phyloP scores from a whole-genome alignment of 2,797 vertebrate genomes.

The Sitta carolinensis region DNA sequence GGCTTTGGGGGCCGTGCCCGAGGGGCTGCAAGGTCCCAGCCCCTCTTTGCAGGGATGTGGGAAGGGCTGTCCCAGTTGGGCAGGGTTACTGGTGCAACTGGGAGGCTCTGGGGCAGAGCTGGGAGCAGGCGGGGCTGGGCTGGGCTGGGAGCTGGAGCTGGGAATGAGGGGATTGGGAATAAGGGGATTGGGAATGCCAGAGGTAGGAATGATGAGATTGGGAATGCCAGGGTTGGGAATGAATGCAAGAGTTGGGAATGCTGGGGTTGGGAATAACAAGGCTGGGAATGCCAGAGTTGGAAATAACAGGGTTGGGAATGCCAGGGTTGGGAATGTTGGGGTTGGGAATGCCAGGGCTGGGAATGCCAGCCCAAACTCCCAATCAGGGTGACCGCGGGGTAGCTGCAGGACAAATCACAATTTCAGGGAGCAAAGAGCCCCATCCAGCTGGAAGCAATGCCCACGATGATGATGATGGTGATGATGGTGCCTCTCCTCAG shows the following conservation, averaged over 20 bases:
- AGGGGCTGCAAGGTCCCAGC: not conserved
- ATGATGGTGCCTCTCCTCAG: not conserved
- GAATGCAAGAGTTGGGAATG: accelerated
- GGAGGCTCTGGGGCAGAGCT: not conserved
- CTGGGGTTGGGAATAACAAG: accelerated
- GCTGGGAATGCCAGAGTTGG: accelerated
- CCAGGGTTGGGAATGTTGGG: accelerated
- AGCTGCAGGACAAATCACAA: accelerated
- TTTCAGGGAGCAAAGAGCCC: not conserved
- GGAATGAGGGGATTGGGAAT: not conserved
- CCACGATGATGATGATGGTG: accelerated
- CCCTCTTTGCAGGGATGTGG: not conserved
- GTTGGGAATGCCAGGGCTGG: accelerated
- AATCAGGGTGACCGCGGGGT: accelerated
- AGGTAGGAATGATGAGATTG: accelerated
- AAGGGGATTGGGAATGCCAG: not conserved
- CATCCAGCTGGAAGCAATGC: accelerated
- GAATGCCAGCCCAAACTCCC: accelerated
- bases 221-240: accelerated
- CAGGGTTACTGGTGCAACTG: too few species aligned
- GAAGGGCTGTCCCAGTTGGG: not conserved
- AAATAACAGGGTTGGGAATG: not conserved
- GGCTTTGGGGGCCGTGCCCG: accelerated
- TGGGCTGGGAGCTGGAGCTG: not conserved
- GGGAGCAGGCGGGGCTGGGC: not conserved